A percentile compares a stretch with the other conserved stretches of the same genome.
Evolutionary conservation across 2,797 vertebrate species (phyloP).

Genomic region (Xenops minutus): DNA sequence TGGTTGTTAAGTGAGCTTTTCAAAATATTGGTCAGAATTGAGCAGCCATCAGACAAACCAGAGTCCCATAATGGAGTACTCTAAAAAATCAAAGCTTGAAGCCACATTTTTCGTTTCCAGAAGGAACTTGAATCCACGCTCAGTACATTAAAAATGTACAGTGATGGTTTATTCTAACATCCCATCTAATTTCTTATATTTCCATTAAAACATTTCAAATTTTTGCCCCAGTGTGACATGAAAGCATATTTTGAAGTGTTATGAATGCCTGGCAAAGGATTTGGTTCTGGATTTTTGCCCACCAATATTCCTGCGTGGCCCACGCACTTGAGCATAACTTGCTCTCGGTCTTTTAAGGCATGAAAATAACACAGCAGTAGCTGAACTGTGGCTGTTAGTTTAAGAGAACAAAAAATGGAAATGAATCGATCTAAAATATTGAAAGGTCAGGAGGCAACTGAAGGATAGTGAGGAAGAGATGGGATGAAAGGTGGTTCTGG

Average conservation of each 20-base stretch:
- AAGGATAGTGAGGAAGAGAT: not conserved
- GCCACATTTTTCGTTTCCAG: not conserved
- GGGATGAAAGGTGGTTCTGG: not conserved
- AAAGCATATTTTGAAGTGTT: constrained; percentile 43
- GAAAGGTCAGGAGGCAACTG: not conserved
- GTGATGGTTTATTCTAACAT: not conserved
- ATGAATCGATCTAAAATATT: not conserved
- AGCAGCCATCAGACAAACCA: not conserved
- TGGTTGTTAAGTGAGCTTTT: not conserved
- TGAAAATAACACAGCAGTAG: not conserved
- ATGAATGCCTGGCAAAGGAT: constrained; percentile 24
- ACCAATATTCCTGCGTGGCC: constrained; percentile 5
- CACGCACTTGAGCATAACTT: not conserved
- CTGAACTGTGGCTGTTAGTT: not conserved
- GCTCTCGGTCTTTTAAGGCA: not conserved
- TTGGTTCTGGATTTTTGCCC: constrained; percentile 25
- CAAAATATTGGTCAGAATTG: not conserved
- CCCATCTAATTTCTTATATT: constrained; percentile 12
- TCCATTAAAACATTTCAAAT: not conserved
- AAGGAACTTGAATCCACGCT: not conserved
- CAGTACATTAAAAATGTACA: not conserved
- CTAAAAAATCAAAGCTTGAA: not conserved
- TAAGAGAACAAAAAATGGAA: not conserved
- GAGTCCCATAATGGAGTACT: not conserved
- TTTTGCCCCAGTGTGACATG: not conserved